Conservation (phyloP, 2,888 invertebrate species). For the Apotomis betuletana region DNA sequence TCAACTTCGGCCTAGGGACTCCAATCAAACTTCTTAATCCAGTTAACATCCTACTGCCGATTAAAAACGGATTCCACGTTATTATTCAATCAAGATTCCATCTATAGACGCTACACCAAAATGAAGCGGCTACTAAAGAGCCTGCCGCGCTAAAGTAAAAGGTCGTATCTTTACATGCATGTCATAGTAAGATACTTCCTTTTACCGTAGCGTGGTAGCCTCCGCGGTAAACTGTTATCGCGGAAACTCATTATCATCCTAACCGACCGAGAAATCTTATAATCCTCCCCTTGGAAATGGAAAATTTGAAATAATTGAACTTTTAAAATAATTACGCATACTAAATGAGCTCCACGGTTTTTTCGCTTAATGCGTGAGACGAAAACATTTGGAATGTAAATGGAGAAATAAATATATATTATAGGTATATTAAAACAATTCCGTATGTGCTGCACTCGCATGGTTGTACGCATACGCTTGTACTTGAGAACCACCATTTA, state of each 20-base stretch:
- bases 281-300: slow-evolving; percentile 75
- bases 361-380: slow-evolving; percentile 35
- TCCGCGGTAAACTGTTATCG: slow-evolving; percentile 73
- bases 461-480: no score
- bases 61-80: slow-evolving; percentile 22
- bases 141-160: no score
- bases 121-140: slow-evolving; percentile 64
- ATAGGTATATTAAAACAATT: background rate
- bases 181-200: no score
- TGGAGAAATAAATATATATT: background rate
- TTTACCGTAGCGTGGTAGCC: slow-evolving; percentile 40
- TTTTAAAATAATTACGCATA: slow-evolving; percentile 63
- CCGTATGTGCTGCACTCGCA: no score
- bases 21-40: slow-evolving; percentile 11
- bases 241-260: slow-evolving; percentile 79
- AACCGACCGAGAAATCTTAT: slow-evolving; percentile 77
- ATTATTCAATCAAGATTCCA: slow-evolving; percentile 52
- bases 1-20: background rate
- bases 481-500: no score
- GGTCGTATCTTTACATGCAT: no score
- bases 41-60: slow-evolving; percentile 20
- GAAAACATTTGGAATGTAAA: slow-evolving; percentile 40
- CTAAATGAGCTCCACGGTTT: slow-evolving; percentile 58
- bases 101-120: slow-evolving; percentile 62
- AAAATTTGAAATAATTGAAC: slow-evolving; percentile 79